Percentiles rank a stretch among this genome's conserved stretches.
These are phyloP conservation scores for Bembecia ichneumoniformis DNA, from an alignment of 2,888 invertebrate genomes.

Conservation along the genomic window DNA sequence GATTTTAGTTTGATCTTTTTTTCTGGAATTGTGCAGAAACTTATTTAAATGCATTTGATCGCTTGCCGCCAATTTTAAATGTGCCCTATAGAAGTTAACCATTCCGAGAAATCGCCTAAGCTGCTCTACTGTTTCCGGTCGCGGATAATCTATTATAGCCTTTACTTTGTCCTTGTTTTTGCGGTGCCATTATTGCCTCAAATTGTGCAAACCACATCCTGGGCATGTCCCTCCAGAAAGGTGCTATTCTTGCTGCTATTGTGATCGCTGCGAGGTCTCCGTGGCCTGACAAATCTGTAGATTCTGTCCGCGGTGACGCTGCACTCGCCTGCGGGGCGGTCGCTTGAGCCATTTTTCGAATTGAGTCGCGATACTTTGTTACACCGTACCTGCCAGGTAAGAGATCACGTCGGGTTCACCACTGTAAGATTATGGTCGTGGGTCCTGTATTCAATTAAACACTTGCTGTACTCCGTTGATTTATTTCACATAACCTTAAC, in stretches of 20 bases:
- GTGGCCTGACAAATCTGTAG: neutral
- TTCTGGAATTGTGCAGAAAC: neutral
- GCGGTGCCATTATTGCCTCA: constrained; percentile 5
- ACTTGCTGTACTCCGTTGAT: no score
- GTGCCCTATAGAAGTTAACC: constrained; percentile 31
- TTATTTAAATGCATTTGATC: neutral
- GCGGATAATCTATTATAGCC: constrained; percentile 9
- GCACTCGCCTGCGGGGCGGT: no score
- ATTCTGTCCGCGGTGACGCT: no score
- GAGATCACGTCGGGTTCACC: no score
- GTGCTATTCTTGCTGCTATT: constrained; percentile 10
- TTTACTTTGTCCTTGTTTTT: constrained; percentile 11
- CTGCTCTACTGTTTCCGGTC: constrained; percentile 9
- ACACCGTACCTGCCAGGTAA: no score
- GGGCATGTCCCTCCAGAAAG: constrained; percentile 16
- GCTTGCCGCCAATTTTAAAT: constrained; percentile 17
- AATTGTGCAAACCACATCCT: no score
- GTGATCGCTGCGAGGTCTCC: constrained; percentile 6
- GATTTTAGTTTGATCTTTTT: no score
- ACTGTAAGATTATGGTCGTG: no score
- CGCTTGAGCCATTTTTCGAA: no score
- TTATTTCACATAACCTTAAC: no score
- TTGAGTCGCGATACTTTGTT: no score
- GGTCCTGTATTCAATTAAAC: no score
- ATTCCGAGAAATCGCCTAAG: constrained; percentile 22